Percentiles rank a stretch among this genome's conserved stretches.
phyloP scores from a whole-genome alignment of 2,113 vertebrate genomes.

The Macquaria ambigua region DNA sequence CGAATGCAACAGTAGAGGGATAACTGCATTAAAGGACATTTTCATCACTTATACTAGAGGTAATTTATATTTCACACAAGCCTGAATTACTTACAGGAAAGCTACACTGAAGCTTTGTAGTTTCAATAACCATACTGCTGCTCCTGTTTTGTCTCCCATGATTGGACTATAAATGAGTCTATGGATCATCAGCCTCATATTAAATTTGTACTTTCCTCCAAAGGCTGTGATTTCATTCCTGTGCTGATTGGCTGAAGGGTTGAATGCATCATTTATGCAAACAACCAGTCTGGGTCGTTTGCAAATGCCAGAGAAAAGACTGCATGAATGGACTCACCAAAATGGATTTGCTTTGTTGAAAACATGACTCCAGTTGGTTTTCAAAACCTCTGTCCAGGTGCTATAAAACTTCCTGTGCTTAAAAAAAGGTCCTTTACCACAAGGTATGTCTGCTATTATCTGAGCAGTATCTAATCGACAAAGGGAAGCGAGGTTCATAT shows the following conservation, averaged over 20 bases:
- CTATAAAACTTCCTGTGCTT: neutral
- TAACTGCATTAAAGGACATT: conserved; percentile 12
- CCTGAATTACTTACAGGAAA: neutral
- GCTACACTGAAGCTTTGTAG: neutral
- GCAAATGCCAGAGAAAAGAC: neutral
- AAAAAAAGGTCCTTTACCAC: neutral
- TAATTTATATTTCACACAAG: neutral
- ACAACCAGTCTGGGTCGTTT: neutral
- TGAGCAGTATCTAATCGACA: neutral
- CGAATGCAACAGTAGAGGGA: neutral
- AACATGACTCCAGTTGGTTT: neutral
- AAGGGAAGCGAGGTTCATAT: neutral
- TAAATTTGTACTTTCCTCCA: neutral
- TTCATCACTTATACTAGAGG: neutral
- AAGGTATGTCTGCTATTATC: neutral
- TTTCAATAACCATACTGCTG: neutral
- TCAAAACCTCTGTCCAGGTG: neutral
- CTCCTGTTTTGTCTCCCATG: neutral
- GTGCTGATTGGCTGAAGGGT: neutral
- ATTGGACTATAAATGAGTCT: neutral
- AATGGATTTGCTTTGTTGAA: neutral
- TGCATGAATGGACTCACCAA: neutral
- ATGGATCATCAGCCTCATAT: conserved; percentile 9
- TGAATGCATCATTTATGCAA: neutral
- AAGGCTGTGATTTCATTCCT: conserved; percentile 4